Evolutionary conservation across 2,113 vertebrate species (phyloP).

Genomic region (Sisor rabdophorus): DNA sequence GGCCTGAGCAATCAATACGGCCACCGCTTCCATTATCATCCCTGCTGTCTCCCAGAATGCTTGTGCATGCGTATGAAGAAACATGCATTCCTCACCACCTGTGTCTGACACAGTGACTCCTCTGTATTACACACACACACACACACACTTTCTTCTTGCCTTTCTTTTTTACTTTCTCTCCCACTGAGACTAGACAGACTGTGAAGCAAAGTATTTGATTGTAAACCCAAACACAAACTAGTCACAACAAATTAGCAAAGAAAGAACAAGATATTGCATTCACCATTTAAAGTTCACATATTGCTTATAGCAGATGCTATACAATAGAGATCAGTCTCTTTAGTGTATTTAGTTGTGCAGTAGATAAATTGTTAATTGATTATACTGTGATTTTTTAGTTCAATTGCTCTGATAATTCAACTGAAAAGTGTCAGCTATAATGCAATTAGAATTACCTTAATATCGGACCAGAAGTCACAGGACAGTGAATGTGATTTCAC

Average conservation of each 20-base stretch:
- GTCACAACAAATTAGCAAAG: constrained; percentile 1
- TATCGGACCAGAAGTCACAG: neutral
- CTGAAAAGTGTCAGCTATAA: neutral
- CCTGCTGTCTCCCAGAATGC: constrained; percentile 26
- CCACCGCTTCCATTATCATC: constrained; percentile 64
- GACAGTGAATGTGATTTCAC: neutral
- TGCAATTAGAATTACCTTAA: neutral
- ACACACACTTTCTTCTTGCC: neutral
- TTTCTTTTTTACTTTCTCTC: neutral
- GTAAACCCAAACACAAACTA: constrained; percentile 19
- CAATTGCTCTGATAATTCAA: neutral
- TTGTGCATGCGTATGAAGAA: constrained; percentile 37
- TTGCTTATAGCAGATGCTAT: neutral
- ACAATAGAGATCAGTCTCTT: neutral
- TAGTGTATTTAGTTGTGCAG: neutral
- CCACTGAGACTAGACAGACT: constrained; percentile 14
- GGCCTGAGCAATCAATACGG: constrained; percentile 73
- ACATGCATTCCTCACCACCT: constrained; percentile 43
- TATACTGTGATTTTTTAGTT: neutral
- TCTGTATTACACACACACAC: constrained; percentile 4
- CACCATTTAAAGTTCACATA: too few relatives aligned
- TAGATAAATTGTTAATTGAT: neutral
- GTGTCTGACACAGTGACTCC: constrained; percentile 33
- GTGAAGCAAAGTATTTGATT: constrained; percentile 17
- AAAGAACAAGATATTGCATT: constrained; percentile 6